phyloP scores from a whole-genome alignment of 2,113 vertebrate genomes.

The Planiliza haematocheilus region DNA sequence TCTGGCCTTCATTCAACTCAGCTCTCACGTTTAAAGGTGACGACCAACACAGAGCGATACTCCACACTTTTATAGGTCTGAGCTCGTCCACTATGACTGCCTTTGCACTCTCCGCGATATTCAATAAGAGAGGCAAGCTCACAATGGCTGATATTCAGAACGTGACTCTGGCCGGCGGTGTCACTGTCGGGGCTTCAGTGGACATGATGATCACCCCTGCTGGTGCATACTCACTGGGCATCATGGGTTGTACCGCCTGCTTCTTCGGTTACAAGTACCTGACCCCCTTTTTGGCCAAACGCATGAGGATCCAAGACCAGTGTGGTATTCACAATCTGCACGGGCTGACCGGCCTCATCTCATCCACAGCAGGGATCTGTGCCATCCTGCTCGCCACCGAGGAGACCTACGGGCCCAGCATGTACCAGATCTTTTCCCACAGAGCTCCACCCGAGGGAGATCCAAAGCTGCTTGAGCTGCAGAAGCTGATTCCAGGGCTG shows the following conservation, averaged over 20 bases:
- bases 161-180: conserved; percentile 86
- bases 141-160: conserved; percentile 87
- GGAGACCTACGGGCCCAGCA: conserved; percentile 70
- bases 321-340: conserved; percentile 91
- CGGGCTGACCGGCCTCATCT: conserved; percentile 85
- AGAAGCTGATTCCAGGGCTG: conserved; percentile 70
- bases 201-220: conserved; percentile 83
- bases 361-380: conserved; percentile 76
- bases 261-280: conserved; percentile 86
- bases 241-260: conserved; percentile 81
- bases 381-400: conserved; percentile 75
- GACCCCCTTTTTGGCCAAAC: conserved; percentile 78
- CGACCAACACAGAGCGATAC: conserved; percentile 83
- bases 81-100: conserved; percentile 81
- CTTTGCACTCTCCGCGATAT: conserved; percentile 79
- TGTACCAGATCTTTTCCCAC: conserved; percentile 70
- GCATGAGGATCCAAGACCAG: conserved; percentile 82
- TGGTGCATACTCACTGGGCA: conserved; percentile 80
- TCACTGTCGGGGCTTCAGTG: conserved; percentile 84
- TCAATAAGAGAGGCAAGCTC: conserved; percentile 83
- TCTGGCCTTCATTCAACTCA: conserved; percentile 88
- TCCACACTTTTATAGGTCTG: conserved; percentile 86
- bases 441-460: conserved; percentile 63
- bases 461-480: conserved; percentile 54
- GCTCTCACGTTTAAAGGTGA: conserved; percentile 78